These are phyloP conservation scores for Petrophora chlorosata DNA, from an alignment of 2,888 invertebrate species.

Conservation along the genomic window DNA sequence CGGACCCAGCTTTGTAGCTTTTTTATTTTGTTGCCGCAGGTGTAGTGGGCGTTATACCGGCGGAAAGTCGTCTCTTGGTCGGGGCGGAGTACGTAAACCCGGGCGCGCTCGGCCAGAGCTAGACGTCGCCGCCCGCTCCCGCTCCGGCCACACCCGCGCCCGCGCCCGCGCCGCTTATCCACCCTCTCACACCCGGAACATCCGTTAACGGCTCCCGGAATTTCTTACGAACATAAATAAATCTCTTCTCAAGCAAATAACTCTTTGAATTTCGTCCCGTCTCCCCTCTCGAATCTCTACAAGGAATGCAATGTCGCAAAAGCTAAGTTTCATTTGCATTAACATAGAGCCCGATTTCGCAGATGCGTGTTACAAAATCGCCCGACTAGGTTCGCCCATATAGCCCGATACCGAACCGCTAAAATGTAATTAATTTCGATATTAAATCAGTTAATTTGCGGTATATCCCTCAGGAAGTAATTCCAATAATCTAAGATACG, in stretches of 20 bases:
- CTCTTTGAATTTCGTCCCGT: constrained; percentile 73
- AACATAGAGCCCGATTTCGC: constrained; percentile 63
- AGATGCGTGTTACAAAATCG: constrained; percentile 73
- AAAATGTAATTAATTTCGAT: constrained; percentile 54
- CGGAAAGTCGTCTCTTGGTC: constrained; percentile 86
- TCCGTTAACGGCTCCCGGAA: constrained; percentile 75
- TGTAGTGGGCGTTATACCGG: constrained; percentile 85
- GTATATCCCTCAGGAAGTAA: constrained; percentile 82
- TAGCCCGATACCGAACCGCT: constrained; percentile 72
- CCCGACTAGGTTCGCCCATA: constrained; percentile 82
- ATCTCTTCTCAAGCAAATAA: constrained; percentile 73
- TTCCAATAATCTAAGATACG: constrained; percentile 68
- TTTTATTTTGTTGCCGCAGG: constrained; percentile 84
- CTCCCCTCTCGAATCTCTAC: constrained; percentile 60
- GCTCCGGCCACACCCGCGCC: constrained; percentile 43
- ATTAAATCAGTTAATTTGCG: constrained; percentile 61
- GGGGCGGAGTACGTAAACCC: constrained; percentile 85
- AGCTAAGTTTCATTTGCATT: constrained; percentile 53
- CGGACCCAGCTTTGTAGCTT: constrained; percentile 78
- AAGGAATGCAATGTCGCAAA: constrained; percentile 81
- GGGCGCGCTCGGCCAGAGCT: constrained; percentile 79
- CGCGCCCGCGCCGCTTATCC: constrained; percentile 53
- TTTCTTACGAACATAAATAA: constrained; percentile 75
- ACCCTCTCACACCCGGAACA: constrained; percentile 67
- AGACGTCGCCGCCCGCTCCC: constrained; percentile 47